Base-by-base conservation (phyloP, 1,140 invertebrate genomes). In the Physella acuta region DNA sequence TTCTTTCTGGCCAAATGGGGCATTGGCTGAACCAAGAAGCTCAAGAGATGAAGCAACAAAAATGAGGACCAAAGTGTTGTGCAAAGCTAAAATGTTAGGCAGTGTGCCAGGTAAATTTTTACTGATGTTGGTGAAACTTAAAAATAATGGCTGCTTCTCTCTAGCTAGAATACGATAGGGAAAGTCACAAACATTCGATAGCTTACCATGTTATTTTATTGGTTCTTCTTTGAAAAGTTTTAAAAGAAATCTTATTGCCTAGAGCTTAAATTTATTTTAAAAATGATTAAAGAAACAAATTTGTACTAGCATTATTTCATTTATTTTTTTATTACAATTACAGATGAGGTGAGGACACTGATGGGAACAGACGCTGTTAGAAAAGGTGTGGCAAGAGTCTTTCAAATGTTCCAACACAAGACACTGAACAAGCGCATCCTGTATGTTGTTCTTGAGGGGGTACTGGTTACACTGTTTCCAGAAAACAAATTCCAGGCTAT, bases 341-440 rank as follows among this genome's bases (percentile, higher is more conserved):
- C 88, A 88, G 94, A 97, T 86, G 94, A 98, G 84, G 84, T 98
- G 61, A 91, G 93, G 79, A 92, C 94, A 82, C 91, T 97, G 74
- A 91, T 97, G 71, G 95, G 95, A 0, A 92, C 91, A 72, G 93
- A 96, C 77, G 94, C 94, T 5, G 93, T 93, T 8, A 86, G 92
- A 34, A 88, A 90, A 67, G 95, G 95, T n/a, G 86, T 97, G 0
- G 84, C 93, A n/a, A 91, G 91, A 37, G 90, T 96, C 3, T 97
- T 95, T 80, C 91, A 94, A 78, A 87, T 96, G 73, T 86, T 95
- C 76, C 94, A 97, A 87, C 89, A 91, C 71, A 89, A 90, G 75
- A 89, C 91, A 67, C 88, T 97, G 31, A 98, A 98, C 85, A 89
- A 74, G 68, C 88, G 95, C 77, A 87, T 97, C 60, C 81, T 94